phyloP scores from a whole-genome alignment of 2,113 vertebrate species.

The Prunella fulvescens region DNA sequence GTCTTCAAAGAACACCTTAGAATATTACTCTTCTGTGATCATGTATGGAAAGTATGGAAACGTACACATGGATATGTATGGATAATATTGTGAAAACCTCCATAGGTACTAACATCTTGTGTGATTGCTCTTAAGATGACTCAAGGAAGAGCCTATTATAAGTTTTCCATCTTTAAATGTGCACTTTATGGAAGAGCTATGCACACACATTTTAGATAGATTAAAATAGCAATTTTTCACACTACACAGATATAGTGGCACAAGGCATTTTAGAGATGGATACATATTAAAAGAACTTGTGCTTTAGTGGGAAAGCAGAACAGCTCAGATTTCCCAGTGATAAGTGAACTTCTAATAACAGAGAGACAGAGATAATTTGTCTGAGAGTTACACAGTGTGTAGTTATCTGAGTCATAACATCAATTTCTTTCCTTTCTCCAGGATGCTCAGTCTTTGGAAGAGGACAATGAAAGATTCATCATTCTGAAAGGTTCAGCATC shows the following conservation, averaged over 20 bases:
- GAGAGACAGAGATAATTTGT: neutral
- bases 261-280: neutral
- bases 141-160: neutral
- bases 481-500: neutral
- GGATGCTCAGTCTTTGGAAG: slow-evolving; percentile 62
- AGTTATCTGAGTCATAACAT: neutral
- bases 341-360: neutral
- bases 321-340: neutral
- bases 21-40: neutral
- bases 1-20: neutral
- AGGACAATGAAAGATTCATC: neutral
- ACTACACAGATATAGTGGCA: neutral
- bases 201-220: neutral
- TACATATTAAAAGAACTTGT: neutral
- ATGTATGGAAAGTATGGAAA: neutral
- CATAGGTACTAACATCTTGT: neutral
- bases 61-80: neutral
- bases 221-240: neutral
- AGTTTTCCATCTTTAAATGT: neutral
- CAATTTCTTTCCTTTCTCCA: neutral
- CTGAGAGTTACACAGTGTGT: neutral
- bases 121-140: neutral
- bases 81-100: neutral
- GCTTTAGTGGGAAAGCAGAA: neutral
- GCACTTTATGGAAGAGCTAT: neutral